A percentile compares a stretch with the other conserved stretches of the same genome.
Conservation (phyloP, 1,140 invertebrate genomes). For the Oryctes rhinoceros region DNA sequence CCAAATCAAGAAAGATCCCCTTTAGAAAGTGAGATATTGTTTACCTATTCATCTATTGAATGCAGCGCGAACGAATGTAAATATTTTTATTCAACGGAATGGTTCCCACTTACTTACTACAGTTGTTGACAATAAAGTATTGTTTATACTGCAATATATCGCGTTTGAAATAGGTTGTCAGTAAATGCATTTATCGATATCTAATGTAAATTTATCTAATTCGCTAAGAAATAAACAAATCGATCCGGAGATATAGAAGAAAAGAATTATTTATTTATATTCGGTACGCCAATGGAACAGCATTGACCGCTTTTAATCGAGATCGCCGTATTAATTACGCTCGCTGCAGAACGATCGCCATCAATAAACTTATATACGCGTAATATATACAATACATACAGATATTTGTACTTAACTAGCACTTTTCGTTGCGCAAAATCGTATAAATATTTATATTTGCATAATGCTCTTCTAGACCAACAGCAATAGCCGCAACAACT, state of each 20-base stretch:
- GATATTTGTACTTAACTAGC: background rate
- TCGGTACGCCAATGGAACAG: conserved; percentile 15
- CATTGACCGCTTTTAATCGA: conserved; percentile 37
- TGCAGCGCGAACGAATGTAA: background rate
- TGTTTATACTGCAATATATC: background rate
- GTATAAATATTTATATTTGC: conserved; percentile 38
- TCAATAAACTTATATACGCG: conserved; percentile 9
- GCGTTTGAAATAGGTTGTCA: background rate
- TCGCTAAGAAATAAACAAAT: conserved; percentile 22
- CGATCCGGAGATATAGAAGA: conserved; percentile 1
- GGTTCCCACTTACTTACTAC: background rate
- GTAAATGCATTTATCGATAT: conserved; percentile 12
- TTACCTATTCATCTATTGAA: background rate
- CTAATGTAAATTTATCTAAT: conserved; percentile 23
- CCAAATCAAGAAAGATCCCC: too few relatives aligned
- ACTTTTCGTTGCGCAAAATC: conserved; percentile 30
- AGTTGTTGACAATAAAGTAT: conserved; percentile 14
- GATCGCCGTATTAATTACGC: conserved; percentile 24
- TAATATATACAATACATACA: background rate
- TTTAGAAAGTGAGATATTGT: too few relatives aligned
- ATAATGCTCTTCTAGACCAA: conserved; percentile 13
- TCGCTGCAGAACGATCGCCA: background rate
- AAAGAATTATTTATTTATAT: conserved; percentile 22
- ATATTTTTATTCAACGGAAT: conserved; percentile 1
- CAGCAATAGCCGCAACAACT: background rate